Evolutionary conservation across 2,888 invertebrate genomes (phyloP).

Genomic region (Dysmachus trigonus): DNA sequence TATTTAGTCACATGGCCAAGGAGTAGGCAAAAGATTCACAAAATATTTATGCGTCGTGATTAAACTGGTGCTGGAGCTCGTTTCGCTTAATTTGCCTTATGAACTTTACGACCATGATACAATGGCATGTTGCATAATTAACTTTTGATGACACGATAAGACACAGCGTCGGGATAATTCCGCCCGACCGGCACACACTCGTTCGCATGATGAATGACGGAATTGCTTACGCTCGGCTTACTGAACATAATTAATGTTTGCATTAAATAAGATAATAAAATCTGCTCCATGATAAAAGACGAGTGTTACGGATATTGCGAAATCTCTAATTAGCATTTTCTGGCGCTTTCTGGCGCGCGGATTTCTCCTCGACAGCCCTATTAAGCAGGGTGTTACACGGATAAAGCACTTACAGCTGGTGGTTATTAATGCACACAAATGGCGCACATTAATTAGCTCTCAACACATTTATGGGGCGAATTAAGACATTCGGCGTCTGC

Average conservation of each 20-base stretch:
- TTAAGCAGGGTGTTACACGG: slow-evolving; percentile 24
- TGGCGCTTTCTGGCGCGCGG: neutral
- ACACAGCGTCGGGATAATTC: slow-evolving; percentile 24
- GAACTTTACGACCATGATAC: slow-evolving; percentile 4
- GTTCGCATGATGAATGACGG: slow-evolving; percentile 3
- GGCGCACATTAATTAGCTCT: slow-evolving; percentile 48
- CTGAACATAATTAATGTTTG: slow-evolving; percentile 35
- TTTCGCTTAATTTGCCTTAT: slow-evolving; percentile 32
- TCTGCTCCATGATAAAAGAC: slow-evolving; percentile 36
- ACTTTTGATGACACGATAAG: slow-evolving; percentile 35
- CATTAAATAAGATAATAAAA: slow-evolving; percentile 42
- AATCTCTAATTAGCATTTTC: slow-evolving; percentile 39
- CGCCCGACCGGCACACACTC: neutral
- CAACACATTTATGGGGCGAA: slow-evolving; percentile 42
- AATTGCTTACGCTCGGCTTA: slow-evolving; percentile 4
- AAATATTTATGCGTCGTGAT: slow-evolving; percentile 20
- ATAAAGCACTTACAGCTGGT: slow-evolving; percentile 43
- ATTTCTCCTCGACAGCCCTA: neutral
- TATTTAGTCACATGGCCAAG: slow-evolving; percentile 6
- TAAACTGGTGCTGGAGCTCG: slow-evolving; percentile 7
- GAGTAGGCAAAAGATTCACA: slow-evolving; percentile 7
- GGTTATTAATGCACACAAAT: slow-evolving; percentile 49
- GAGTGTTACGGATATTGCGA: slow-evolving; percentile 40
- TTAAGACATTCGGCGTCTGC: slow-evolving; percentile 33
- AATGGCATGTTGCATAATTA: slow-evolving; percentile 35